phyloP scores from a whole-genome alignment of 2,113 vertebrate species.

The Xenus cinereus region DNA sequence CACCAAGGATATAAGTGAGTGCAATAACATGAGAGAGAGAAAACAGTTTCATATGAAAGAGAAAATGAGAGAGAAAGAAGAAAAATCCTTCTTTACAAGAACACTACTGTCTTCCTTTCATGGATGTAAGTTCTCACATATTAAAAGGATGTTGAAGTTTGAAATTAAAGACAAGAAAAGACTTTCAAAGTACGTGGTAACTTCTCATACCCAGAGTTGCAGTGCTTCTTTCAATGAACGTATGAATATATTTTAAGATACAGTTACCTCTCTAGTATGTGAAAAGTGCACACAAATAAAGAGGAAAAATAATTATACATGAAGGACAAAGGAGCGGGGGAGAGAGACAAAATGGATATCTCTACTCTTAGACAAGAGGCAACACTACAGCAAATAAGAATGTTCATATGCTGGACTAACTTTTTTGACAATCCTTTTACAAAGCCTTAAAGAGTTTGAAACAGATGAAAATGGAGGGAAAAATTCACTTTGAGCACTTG shows the following conservation, averaged over 20 bases:
- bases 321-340: background rate
- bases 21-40: background rate
- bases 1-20: background rate
- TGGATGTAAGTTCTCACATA: background rate
- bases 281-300: background rate
- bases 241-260: background rate
- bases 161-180: background rate
- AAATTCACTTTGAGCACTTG: background rate
- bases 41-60: background rate
- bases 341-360: background rate
- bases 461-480: background rate
- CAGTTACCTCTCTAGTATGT: background rate
- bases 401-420: background rate
- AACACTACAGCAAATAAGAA: background rate
- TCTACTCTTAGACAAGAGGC: background rate
- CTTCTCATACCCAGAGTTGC: background rate
- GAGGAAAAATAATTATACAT: background rate
- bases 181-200: background rate
- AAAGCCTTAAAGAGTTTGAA: background rate
- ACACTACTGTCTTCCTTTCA: background rate
- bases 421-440: background rate
- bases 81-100: background rate
- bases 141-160: background rate
- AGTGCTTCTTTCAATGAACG: background rate
- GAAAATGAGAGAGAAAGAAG: background rate